Conservation (phyloP, 2,113 vertebrate genomes). For the Lycaon pictus region DNA sequence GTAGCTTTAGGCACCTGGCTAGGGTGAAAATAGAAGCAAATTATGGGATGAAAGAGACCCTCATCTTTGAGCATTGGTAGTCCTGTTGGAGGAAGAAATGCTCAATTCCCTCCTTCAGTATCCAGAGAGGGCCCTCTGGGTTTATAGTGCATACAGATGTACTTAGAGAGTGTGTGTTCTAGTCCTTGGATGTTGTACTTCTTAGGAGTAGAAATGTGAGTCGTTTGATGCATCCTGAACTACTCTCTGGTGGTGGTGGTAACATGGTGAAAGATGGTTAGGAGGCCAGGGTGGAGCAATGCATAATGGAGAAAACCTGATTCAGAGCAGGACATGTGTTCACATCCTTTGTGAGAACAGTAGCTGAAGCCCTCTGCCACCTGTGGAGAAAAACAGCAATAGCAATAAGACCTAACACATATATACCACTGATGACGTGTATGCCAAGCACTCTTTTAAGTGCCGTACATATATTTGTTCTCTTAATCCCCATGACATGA, state of each 20-base stretch:
- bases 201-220: not conserved
- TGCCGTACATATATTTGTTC: not conserved
- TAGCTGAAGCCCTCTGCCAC: not conserved
- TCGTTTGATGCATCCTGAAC: not conserved
- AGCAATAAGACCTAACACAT: not conserved
- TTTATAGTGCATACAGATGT: not conserved
- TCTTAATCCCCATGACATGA: not conserved
- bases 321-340: not conserved
- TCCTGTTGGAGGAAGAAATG: not conserved
- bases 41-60: not conserved
- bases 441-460: not conserved
- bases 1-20: not conserved
- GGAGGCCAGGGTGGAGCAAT: not conserved
- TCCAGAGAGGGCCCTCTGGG: not conserved
- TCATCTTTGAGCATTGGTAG: not conserved
- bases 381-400: not conserved
- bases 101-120: not conserved
- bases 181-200: not conserved
- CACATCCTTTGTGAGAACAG: not conserved
- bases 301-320: not conserved
- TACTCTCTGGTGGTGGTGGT: not conserved
- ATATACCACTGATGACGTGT: not conserved
- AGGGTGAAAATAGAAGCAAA: not conserved
- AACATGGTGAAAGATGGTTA: not conserved
- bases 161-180: not conserved